These are phyloP conservation scores for Vespertilio murinus DNA, from an alignment of 2,797 vertebrate species.

Conservation along the genomic window DNA sequence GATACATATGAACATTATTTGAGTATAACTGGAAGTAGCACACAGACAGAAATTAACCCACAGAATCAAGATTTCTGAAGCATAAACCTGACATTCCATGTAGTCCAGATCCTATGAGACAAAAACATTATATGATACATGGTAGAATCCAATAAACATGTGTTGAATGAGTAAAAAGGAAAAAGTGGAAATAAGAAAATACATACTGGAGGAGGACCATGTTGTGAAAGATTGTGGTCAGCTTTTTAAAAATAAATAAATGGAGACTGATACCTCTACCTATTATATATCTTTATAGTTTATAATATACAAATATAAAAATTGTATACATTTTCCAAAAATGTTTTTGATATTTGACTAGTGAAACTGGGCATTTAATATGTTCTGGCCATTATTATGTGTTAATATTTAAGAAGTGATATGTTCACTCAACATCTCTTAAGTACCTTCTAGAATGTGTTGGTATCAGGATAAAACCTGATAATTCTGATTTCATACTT, in stretches of 20 bases:
- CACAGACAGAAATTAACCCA: neutral
- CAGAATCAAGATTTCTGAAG: neutral
- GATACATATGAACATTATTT: neutral
- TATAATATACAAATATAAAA: neutral
- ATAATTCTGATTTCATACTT: slow-evolving; percentile 30
- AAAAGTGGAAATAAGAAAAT: neutral
- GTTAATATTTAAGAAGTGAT: neutral
- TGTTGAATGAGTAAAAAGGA: neutral
- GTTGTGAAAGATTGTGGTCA: neutral
- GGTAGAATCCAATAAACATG: neutral
- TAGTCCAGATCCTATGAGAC: neutral
- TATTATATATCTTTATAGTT: neutral
- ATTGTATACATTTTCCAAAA: neutral
- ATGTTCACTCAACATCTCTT: neutral
- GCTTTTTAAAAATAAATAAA: neutral
- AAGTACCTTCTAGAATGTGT: neutral
- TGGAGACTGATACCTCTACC: neutral
- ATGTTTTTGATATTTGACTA: neutral
- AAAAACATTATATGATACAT: neutral
- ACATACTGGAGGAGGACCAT: neutral
- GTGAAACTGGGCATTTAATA: neutral
- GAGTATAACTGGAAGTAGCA: neutral
- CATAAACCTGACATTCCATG: neutral
- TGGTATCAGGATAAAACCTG: neutral
- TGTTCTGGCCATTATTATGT: neutral